Percentiles rank a stretch among this genome's conserved stretches.
Evolutionary conservation across 2,113 vertebrate genomes (phyloP).

Genomic region (Vimba vimba): DNA sequence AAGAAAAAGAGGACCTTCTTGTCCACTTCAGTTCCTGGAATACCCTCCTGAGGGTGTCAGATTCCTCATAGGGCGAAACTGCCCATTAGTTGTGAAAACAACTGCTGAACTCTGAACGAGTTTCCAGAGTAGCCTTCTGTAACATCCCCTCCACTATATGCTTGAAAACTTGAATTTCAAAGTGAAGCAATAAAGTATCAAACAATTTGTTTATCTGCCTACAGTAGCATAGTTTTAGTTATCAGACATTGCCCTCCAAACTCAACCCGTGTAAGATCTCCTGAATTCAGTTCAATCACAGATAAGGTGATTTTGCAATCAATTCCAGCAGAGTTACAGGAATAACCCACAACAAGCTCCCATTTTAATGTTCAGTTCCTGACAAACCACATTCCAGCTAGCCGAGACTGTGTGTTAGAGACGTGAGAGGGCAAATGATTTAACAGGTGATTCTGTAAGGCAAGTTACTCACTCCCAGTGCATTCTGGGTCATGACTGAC

Average conservation of each 20-base stretch:
- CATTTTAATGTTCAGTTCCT: neutral
- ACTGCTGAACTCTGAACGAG: neutral
- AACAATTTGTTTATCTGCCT: neutral
- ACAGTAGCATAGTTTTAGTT: neutral
- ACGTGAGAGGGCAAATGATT: neutral
- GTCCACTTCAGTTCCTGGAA: conserved; percentile 12
- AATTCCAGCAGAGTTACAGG: neutral
- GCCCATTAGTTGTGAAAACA: neutral
- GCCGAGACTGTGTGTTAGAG: neutral
- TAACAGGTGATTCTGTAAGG: neutral
- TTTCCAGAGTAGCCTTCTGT: neutral
- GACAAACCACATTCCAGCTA: conserved; percentile 22
- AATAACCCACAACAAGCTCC: neutral
- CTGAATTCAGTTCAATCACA: neutral
- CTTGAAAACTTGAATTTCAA: neutral
- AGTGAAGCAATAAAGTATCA: neutral
- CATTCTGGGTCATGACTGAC: neutral
- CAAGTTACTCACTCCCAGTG: neutral
- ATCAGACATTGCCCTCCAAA: neutral
- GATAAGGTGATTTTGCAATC: neutral
- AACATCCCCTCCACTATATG: neutral
- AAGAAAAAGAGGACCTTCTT: neutral
- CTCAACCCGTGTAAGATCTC: neutral
- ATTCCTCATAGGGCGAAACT: conserved; percentile 1
- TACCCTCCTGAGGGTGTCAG: neutral